Base-by-base conservation (phyloP, 1,140 invertebrate genomes). In the Lepidurus apus region DNA sequence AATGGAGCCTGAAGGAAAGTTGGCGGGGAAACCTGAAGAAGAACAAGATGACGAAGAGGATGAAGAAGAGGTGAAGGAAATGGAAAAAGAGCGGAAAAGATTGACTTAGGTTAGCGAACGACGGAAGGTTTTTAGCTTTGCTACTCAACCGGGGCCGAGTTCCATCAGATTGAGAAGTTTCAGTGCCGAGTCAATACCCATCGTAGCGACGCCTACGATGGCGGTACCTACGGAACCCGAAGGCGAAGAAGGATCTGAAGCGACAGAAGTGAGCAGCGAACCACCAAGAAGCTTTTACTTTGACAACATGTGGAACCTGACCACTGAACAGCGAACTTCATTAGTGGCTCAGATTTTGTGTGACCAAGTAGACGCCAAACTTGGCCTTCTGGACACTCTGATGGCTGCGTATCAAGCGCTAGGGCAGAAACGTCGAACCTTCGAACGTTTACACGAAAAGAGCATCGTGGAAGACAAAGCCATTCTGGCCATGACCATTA, bases 401-500 rank as follows among this genome's bases (percentile, higher is more conserved):
- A 43, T 79, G 7, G 34, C 45, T 43, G 65, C 47, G 34, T 47
- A 78, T 26, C 73, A 77, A 17, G 78, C 76, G 43, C 42, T 81
- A 17, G 45, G 53, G 11, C 13, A 78, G 43, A 78, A 78, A 73
- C 42, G 43, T 24, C 77, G 75, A 34, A 45, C 47, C n/a, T 34
- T 74, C 10, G 53, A 78, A 10, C 77, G 77, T 17, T 17, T 42
- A n/a, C 77, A 78, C n/a, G 77, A 78, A 65, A 73, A 43, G 34
- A 21, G 17, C 42, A 17, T 78, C 7, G 13, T 78, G 26, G 11
- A 74, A 74, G 42, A 74, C 1, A 78, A 79, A 73, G 76, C 80
- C 10, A 75, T 86, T 17, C 81, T 88, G 43, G 87, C 85, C 26
- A 86, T 88, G 84, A 88, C 87, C n/a, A 88, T 85, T 8, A 87